Base-by-base conservation (phyloP, 2,888 invertebrate species). In the Carcina quercana region DNA sequence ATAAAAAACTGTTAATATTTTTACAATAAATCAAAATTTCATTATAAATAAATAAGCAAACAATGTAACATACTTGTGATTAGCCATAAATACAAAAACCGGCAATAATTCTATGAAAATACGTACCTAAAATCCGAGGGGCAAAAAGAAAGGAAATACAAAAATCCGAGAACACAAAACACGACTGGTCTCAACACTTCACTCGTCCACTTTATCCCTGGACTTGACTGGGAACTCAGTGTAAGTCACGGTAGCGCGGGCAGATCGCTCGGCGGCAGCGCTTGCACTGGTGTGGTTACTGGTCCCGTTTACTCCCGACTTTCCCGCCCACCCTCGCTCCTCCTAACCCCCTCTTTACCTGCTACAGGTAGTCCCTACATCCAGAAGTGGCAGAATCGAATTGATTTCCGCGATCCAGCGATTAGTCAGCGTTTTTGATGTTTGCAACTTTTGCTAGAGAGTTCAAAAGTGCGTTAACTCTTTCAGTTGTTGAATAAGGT, bases 341-440 rank as follows among this genome's bases (percentile, higher is more conserved):
- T 58, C 64, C 59, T 43, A 50, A 50, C 42, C 41, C 40, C 40
- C 47, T 47, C 45, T 55, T 52, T 61, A 76, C 80, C 79, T 79
- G 82, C 67, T 70, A 75, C 80, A 79, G 80, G 79, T 80, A 71
- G 51, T 50, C 51, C 52, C 57, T 54, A 64, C 61, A 68, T 70
- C 67, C 69, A 65, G 62, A 63, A 56, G 61, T 70, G 78, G 70
- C 69, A 68, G 73, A 65, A 66, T 67, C 52, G 61, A 70, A 80
- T 79, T 74, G 76, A 76, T 76, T 74, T 70, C 64, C 65, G 43
- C 57, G 53, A 43, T 38, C n/a, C 10, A 47, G 35, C 43, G 50
- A 60, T 58, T 53, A 54, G 33, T 38, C 40, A 42, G 42, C 36
- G 32, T 33, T 34, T 32, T 12, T 12, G 2, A 30, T 22, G 24